Percentiles rank a stretch among this genome's conserved stretches.
phyloP scores from a whole-genome alignment of 2,797 vertebrate species.

The Heterohyrax brucei region DNA sequence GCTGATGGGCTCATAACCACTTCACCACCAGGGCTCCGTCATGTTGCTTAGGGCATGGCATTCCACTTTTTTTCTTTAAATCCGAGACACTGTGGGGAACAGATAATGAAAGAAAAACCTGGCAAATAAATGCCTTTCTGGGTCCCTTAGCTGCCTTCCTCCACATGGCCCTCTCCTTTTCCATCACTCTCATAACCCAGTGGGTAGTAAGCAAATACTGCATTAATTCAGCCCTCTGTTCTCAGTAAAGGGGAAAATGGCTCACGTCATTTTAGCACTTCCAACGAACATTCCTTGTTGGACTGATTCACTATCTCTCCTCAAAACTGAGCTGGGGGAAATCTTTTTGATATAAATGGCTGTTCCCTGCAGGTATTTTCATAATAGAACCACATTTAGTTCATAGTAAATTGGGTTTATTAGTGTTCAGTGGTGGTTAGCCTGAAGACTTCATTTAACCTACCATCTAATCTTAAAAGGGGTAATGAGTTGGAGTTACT shows the following conservation, averaged over 20 bases:
- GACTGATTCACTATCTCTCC: slow-evolving; percentile 23
- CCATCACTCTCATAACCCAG: background rate
- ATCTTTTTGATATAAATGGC: slow-evolving; percentile 54
- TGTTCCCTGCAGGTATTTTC: slow-evolving; percentile 51
- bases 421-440: slow-evolving; percentile 72
- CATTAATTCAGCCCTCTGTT: background rate
- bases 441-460: slow-evolving; percentile 56
- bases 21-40: background rate
- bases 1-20: too few relatives aligned
- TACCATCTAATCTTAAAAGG: slow-evolving; percentile 75
- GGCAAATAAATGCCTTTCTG: background rate
- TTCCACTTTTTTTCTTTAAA: background rate
- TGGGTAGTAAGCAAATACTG: slow-evolving; percentile 26
- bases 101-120: background rate
- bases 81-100: background rate
- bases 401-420: slow-evolving; percentile 69
- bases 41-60: background rate
- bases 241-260: slow-evolving; percentile 11
- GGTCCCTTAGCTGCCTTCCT: background rate
- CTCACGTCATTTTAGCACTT: background rate
- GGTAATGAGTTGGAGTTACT: slow-evolving; percentile 77
- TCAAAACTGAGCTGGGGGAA: slow-evolving; percentile 8
- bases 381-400: slow-evolving; percentile 66
- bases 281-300: slow-evolving; percentile 58
- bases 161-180: background rate